Conservation (phyloP, 2,797 vertebrate species). For the Cichlasoma orientale region DNA sequence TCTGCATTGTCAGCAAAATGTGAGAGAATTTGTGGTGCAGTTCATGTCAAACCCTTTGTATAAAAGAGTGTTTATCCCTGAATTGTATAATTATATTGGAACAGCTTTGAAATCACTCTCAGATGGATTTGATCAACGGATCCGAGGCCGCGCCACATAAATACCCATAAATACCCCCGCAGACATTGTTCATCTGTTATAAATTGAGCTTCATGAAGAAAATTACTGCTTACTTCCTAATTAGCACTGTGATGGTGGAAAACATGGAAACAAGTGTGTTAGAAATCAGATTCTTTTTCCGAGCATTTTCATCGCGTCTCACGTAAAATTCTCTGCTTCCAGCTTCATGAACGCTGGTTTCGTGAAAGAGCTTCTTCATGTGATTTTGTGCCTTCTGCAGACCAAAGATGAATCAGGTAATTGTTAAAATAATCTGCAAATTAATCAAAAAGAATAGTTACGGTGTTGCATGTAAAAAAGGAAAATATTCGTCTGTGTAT, state of each 20-base stretch:
- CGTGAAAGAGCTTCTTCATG: background rate
- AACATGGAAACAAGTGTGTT: background rate
- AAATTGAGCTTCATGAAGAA: background rate
- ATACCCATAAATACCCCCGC: background rate
- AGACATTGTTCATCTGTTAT: background rate
- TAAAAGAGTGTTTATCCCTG: background rate
- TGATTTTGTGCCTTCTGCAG: background rate
- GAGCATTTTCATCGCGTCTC: background rate
- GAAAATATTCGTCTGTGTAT: background rate
- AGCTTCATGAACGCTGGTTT: background rate
- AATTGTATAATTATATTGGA: background rate
- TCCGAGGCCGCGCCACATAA: background rate
- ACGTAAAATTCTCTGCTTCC: background rate
- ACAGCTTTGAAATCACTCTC: fast-evolving
- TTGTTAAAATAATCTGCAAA: background rate
- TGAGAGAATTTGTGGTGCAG: background rate
- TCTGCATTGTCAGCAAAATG: background rate
- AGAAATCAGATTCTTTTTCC: background rate
- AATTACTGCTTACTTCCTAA: background rate
- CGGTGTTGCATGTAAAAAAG: background rate
- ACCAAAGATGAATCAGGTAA: background rate
- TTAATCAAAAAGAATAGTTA: background rate
- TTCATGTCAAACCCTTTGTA: background rate
- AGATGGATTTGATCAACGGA: background rate
- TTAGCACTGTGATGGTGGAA: background rate